Base-by-base conservation (phyloP, 2,113 vertebrate species). In the Ancistrus triradiatus region DNA sequence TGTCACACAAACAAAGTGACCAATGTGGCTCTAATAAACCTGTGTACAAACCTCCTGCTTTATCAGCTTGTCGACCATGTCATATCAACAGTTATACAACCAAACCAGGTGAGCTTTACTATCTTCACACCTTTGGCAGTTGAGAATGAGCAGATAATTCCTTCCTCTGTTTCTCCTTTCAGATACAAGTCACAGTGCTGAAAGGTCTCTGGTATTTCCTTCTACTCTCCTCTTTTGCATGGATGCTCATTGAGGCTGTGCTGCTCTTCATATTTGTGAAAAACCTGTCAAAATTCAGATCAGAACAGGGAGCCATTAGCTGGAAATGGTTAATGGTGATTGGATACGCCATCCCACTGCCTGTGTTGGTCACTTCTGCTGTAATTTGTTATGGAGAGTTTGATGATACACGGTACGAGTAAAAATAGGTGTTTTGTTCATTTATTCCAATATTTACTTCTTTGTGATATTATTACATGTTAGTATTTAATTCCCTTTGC, bases 221-320 rank as follows among this genome's bases (percentile, higher is more conserved):
- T 61, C 88, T 89, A 65, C 75, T 90, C 61, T 78, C 78, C 0
- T 75, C 80, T 55, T 89, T 89, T 75, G 82, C 83, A 74, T 89
- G 87, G 87, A 90, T 89, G 88, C 71, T 66, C 52, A 81, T 89
- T 2, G 86, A 89, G 49, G 87, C 81, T 0, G 11, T 84, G 28
- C 81, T 87, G 63, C 86, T 90, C 48, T 88, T 85, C 78, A 61
- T 85, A 33, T 77, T 86, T 1, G 84, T 90, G 42, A 56, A 40
- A 42, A 68, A 55, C 31, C 59, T 70, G 18, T 57, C 44, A 50
- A 21, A 68, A 40, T 38, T 75, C 55, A 74, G 22, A 65, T 40
- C 64, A n/a, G 55, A 3, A 4, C 53, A 50, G 11, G n/a, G n/a
- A n/a, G n/a, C n/a, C n/a, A n/a, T n/a, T n/a, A n/a, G n/a, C n/a